phyloP scores from a whole-genome alignment of 1,140 invertebrate species.

The Phymorhynchus buccinoides region DNA sequence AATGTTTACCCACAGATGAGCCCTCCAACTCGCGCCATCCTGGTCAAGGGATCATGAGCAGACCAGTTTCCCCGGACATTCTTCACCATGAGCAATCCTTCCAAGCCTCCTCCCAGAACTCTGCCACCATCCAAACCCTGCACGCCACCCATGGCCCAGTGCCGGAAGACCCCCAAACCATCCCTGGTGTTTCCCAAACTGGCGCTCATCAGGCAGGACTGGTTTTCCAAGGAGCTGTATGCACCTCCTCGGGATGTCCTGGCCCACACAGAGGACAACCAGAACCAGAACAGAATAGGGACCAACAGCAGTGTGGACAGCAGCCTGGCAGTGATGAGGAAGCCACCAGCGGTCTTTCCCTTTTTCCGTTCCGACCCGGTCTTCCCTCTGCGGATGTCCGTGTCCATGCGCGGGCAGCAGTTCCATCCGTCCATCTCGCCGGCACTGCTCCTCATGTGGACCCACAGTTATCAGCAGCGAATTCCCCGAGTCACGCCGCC shows the following conservation, averaged over 20 bases:
- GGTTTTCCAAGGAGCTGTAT: neutral
- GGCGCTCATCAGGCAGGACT: neutral
- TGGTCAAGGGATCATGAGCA: conserved; percentile 4
- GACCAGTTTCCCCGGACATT: neutral
- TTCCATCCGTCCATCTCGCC: neutral
- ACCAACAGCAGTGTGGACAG: neutral
- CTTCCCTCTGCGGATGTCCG: neutral
- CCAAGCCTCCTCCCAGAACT: neutral
- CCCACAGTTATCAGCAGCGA: neutral
- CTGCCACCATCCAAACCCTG: neutral
- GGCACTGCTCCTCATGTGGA: neutral
- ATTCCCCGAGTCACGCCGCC: neutral
- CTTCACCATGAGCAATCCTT: neutral
- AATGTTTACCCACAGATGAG: no score
- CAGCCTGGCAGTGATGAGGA: neutral
- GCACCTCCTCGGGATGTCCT: neutral
- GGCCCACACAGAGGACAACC: neutral
- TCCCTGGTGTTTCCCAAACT: neutral
- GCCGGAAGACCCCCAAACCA: neutral
- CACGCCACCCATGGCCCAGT: neutral
- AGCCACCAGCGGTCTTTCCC: neutral
- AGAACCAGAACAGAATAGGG: neutral
- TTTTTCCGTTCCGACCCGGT: neutral
- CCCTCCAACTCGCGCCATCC: neutral
- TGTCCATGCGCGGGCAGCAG: conserved; percentile 12